Evolutionary conservation across 1,140 invertebrate species (phyloP), one percentile per base, ranked within the genome.

Genomic region (Reticulitermes speratus): DNA sequence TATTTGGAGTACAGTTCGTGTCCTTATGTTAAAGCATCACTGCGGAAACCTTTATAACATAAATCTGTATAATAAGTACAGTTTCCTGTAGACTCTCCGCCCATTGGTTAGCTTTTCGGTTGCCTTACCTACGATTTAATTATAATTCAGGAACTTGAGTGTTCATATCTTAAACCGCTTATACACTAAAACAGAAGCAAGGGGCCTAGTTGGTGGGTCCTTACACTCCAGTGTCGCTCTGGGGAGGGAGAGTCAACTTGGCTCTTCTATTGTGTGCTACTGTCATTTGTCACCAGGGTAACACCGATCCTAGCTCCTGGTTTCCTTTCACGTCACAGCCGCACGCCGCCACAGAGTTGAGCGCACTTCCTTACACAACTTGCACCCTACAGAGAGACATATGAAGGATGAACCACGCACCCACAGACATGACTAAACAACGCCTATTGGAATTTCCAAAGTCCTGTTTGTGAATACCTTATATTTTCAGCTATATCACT

Each of bases 271-370:
- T 75, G 65, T 75, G 65, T 30, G 65, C 25, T 75, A 30, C 65
- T 75, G 65, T 75, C 65, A 75, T 75, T 75, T 75, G 65, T 75
- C 65, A 75, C 65, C 65, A 75, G 65, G 65, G 65, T 75, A 75
- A 75, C 65, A 75, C 65, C 65, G 65, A 75, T 30, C n/a, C 65
- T 75, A 25, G 65, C n/a, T 75, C 65, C 65, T 75, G 65, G 6
- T 75, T 75, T 75, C 65, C 65, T 75, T 75, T 75, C 65, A 75
- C 65, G 65, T 75, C 65, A 75, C 65, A 75, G n/a, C 65, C 65
- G 65, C n/a, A 75, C 65, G n/a, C 25, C 65, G 65, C 65, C 65
- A 12, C n/a, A 25, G 65, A 30, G n/a, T 25, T 75, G 65, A 75
- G 65, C 65, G 30, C n/a, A 75, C 65, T 75, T 75, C 65, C 65